Conservation (phyloP, 2,797 vertebrate species). For the Myotis findleyi region DNA sequence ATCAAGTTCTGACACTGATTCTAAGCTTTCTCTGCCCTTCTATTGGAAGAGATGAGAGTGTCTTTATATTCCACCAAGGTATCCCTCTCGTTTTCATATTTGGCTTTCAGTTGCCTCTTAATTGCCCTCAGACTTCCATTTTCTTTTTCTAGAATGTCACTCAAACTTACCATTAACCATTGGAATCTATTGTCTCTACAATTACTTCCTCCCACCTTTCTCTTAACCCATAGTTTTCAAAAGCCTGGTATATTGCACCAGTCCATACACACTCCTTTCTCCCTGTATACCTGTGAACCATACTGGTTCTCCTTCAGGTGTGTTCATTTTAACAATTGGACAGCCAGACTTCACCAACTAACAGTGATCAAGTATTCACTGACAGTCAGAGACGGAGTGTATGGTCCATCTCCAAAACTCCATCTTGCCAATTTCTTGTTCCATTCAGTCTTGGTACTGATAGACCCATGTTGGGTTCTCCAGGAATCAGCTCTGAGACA, state of each 20-base stretch:
- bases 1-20: neutral
- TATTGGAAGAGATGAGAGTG: neutral
- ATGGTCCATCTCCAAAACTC: neutral
- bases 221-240: neutral
- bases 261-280: neutral
- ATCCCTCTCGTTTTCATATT: neutral
- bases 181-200: neutral
- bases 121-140: neutral
- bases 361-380: neutral
- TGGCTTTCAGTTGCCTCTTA: neutral
- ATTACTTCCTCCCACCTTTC: neutral
- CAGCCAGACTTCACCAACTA: neutral
- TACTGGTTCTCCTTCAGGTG: neutral
- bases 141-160: neutral
- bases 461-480: neutral
- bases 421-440: neutral
- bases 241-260: neutral
- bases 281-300: neutral
- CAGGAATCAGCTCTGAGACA: neutral
- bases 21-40: neutral
- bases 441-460: neutral
- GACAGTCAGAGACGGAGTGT: neutral
- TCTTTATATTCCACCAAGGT: neutral
- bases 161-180: neutral
- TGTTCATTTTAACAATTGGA: neutral